Evolutionary conservation across 2,113 vertebrate species (phyloP).

Genomic region (Prionailurus bengalensis): DNA sequence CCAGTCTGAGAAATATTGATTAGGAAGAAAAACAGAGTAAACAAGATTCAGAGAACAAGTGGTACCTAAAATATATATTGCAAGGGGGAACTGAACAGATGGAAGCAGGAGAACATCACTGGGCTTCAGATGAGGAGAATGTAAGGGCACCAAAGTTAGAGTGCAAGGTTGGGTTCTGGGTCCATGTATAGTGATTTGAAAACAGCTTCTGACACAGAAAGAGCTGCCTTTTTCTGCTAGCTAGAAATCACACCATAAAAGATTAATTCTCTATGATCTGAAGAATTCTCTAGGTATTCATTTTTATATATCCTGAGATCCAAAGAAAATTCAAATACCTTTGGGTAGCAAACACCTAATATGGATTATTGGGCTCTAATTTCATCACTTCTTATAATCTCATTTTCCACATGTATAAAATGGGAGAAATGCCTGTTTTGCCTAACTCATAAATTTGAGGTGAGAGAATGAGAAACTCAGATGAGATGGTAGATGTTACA

Average conservation of each 20-base stretch:
- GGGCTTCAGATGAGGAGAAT: neutral
- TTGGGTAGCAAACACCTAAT: neutral
- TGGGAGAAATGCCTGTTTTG: neutral
- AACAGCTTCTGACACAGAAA: neutral
- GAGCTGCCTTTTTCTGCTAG: neutral
- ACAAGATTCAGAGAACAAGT: conserved; percentile 23
- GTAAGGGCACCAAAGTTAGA: neutral
- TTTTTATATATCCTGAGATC: neutral
- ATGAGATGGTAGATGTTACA: neutral
- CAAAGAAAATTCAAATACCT: neutral
- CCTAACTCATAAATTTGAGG: neutral
- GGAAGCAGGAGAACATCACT: neutral
- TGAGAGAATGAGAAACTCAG: neutral
- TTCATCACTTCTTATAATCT: neutral
- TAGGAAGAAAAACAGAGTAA: conserved; percentile 31
- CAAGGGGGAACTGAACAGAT: neutral
- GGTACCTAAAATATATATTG: neutral
- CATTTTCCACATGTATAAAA: conserved; percentile 7
- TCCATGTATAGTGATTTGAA: neutral
- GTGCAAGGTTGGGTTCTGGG: neutral
- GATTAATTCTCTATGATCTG: neutral
- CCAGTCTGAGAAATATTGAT: neutral
- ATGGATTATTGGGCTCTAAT: neutral
- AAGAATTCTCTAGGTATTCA: neutral
- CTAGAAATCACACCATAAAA: neutral